Percentiles rank a stretch among this genome's conserved stretches.
Evolutionary conservation across 2,888 invertebrate genomes (phyloP).

Genomic region (Pherbina coryleti): DNA sequence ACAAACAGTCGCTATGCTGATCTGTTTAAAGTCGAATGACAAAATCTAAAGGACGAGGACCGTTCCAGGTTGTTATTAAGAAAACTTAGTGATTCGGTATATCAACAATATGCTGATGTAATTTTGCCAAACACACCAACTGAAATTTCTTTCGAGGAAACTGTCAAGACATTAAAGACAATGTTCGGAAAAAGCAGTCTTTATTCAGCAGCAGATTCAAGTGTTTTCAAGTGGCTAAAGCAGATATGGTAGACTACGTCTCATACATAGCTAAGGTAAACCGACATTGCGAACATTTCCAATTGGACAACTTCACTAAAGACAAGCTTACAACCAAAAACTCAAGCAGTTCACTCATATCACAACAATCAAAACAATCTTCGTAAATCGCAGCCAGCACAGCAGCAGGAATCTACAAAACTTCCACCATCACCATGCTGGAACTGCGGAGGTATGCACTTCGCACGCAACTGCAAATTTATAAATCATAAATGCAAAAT

Average conservation of each 20-base stretch:
- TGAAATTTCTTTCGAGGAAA: conserved; percentile 31
- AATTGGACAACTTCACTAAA: conserved; percentile 26
- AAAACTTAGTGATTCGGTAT: conserved; percentile 17
- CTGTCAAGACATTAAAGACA: conserved; percentile 27
- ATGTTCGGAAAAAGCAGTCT: conserved; percentile 36
- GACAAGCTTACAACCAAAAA: conserved; percentile 12
- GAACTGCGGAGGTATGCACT: conserved; percentile 43
- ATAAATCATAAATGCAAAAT: conserved; percentile 40
- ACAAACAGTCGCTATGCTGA: conserved; percentile 28
- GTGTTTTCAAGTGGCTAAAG: not conserved
- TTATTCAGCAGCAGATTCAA: conserved; percentile 34
- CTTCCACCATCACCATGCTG: not conserved
- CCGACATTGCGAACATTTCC: conserved; percentile 34
- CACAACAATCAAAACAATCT: too few species aligned
- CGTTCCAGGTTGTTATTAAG: conserved; percentile 22
- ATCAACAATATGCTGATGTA: conserved; percentile 35
- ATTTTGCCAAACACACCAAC: conserved; percentile 34
- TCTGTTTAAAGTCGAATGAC: conserved; percentile 18
- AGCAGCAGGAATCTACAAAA: not conserved
- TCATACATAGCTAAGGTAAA: conserved; percentile 36
- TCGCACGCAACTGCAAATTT: conserved; percentile 37
- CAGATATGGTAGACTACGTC: conserved; percentile 19
- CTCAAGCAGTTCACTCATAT: not conserved
- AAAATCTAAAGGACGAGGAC: conserved; percentile 18
- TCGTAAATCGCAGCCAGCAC: not conserved